Conservation (phyloP, 1,140 invertebrate genomes). For the Penaeus indicus region DNA sequence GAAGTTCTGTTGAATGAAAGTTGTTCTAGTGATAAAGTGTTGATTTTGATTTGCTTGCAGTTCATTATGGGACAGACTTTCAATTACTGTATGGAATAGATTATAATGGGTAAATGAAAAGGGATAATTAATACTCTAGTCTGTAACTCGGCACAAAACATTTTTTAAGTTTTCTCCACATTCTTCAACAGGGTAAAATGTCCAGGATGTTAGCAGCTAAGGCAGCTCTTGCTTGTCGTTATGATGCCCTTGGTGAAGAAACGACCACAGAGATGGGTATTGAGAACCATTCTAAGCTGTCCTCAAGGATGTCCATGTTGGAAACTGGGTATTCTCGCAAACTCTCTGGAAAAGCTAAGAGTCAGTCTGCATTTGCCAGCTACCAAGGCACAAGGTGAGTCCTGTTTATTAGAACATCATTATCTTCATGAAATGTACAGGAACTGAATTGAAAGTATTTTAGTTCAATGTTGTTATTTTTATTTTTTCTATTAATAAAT, state of each 20-base stretch:
- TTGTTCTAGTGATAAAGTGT: not conserved
- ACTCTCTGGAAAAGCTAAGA: conserved; percentile 87
- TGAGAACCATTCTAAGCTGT: conserved; percentile 89
- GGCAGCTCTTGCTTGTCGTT: conserved; percentile 89
- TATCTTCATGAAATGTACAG: not conserved
- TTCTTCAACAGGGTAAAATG: conserved; percentile 77
- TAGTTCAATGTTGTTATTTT: not conserved
- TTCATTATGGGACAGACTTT: not conserved
- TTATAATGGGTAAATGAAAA: no score
- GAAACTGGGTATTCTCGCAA: conserved; percentile 87
- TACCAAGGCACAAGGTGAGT: conserved; percentile 81
- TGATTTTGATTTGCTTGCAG: not conserved
- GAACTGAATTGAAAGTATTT: not conserved
- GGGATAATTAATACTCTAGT: no score
- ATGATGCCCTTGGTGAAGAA: conserved; percentile 96
- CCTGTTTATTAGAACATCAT: not conserved
- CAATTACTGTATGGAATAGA: no score
- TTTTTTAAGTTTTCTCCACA: conserved; percentile 24
- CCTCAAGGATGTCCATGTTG: conserved; percentile 80
- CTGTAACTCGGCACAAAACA: not conserved
- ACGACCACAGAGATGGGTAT: conserved; percentile 83
- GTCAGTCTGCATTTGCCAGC: conserved; percentile 90
- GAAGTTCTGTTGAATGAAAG: not conserved
- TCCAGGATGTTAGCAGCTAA: conserved; percentile 98
- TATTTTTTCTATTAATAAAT: not conserved